These are phyloP conservation scores for Parotocinclus haroldoi DNA, from an alignment of 2,797 vertebrate species.

Conservation along the genomic window DNA sequence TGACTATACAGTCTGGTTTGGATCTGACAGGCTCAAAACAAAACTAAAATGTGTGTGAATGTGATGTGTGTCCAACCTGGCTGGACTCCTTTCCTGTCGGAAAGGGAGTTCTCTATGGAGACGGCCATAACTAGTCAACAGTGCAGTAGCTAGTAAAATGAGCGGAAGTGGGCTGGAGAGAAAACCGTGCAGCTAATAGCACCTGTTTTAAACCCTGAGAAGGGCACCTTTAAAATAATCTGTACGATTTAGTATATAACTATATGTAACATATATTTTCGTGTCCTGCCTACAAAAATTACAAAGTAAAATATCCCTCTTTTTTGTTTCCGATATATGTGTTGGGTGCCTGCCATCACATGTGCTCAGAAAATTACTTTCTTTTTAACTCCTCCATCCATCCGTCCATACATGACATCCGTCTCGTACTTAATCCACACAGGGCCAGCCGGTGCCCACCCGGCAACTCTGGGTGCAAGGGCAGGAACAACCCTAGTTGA, in stretches of 20 bases:
- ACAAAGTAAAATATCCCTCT: too few species aligned
- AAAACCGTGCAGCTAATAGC: constrained; percentile 15
- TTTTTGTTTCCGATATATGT: too few species aligned
- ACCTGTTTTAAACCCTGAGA: neutral
- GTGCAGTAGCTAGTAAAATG: constrained; percentile 34
- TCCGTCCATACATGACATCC: too few species aligned
- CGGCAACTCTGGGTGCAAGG: too few species aligned
- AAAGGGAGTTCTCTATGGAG: constrained; percentile 45
- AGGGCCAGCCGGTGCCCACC: too few species aligned
- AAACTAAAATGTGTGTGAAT: constrained; percentile 22
- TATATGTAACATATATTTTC: too few species aligned
- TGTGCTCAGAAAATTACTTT: too few species aligned
- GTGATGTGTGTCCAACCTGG: constrained; percentile 41
- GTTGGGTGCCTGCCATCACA: too few species aligned
- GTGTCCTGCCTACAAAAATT: too few species aligned
- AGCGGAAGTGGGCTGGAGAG: constrained; percentile 14
- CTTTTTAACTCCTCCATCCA: too few species aligned
- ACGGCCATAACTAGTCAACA: constrained; percentile 39
- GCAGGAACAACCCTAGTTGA: too few species aligned
- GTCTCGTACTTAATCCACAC: too few species aligned
- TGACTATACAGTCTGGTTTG: constrained; percentile 28
- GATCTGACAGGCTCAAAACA: constrained; percentile 46
- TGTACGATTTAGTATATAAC: neutral
- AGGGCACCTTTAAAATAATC: neutral
- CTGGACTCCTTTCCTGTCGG: constrained; percentile 41